Conservation (phyloP, 2,888 invertebrate genomes). For the Gymnoscelis rufifasciata region DNA sequence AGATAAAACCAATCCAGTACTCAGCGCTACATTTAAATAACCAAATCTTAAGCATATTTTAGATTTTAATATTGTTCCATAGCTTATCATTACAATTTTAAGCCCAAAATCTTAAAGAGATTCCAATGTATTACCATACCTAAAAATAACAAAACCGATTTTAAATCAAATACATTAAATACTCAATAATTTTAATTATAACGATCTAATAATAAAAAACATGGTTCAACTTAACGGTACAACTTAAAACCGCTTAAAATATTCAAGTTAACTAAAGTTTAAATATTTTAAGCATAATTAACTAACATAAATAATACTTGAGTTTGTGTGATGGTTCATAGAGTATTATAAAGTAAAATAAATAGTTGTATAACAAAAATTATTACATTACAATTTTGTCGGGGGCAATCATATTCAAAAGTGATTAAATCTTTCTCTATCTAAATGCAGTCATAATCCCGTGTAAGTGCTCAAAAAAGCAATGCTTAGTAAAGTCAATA, state of each 20-base stretch:
- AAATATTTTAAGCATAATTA: constrained; percentile 9
- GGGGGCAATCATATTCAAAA: constrained; percentile 4
- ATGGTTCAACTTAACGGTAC: too few species aligned
- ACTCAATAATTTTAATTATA: background rate
- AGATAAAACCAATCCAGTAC: background rate
- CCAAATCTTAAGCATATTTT: constrained; percentile 5
- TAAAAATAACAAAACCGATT: background rate
- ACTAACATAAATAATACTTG: constrained; percentile 27
- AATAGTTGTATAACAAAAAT: constrained; percentile 34
- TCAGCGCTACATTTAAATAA: constrained; percentile 4
- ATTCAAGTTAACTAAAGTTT: background rate
- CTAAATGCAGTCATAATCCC: too few species aligned
- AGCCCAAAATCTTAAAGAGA: constrained; percentile 16
- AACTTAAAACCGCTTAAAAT: constrained; percentile 11
- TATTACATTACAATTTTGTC: constrained; percentile 5
- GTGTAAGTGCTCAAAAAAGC: too few species aligned
- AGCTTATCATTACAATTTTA: constrained; percentile 10
- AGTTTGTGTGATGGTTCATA: constrained; percentile 32
- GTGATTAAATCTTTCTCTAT: too few species aligned
- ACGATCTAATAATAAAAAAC: constrained; percentile 10
- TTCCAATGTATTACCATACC: constrained; percentile 6
- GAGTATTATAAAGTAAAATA: constrained; percentile 35
- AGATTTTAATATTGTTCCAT: constrained; percentile 4
- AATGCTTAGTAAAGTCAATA: too few species aligned
- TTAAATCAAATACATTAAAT: background rate